These are phyloP conservation scores for Phocoena phocoena DNA, from an alignment of 2,113 vertebrate genomes.

Conservation along the genomic window DNA sequence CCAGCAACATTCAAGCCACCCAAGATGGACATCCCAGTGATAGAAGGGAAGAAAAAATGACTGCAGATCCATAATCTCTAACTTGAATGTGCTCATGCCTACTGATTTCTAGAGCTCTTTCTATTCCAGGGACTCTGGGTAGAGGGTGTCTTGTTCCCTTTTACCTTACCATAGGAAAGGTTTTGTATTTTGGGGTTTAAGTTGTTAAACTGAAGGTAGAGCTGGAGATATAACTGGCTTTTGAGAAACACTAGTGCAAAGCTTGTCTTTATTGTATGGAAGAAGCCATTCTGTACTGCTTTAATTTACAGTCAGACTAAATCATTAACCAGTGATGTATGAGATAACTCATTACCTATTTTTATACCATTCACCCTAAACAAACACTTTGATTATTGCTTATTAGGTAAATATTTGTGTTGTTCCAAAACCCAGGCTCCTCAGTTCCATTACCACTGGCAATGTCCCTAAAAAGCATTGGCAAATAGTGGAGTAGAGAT, in stretches of 20 bases:
- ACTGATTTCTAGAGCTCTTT: slow-evolving; percentile 84
- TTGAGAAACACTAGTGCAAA: background rate
- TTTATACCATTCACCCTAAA: background rate
- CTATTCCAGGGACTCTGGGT: background rate
- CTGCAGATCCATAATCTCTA: slow-evolving; percentile 88
- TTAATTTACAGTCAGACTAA: background rate
- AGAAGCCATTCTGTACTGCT: background rate
- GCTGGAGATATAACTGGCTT: background rate
- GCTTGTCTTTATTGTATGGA: background rate
- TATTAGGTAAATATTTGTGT: background rate
- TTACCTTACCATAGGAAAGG: slow-evolving; percentile 51
- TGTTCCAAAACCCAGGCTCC: background rate
- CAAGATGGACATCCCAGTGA: slow-evolving; percentile 85
- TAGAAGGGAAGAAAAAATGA: slow-evolving; percentile 83
- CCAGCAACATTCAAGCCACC: slow-evolving; percentile 85
- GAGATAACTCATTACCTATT: background rate
- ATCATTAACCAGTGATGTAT: background rate
- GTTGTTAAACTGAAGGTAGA: background rate
- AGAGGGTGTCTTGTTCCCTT: background rate
- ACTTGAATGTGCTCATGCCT: slow-evolving; percentile 89
- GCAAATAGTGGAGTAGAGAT: background rate
- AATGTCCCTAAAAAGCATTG: background rate
- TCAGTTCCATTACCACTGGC: background rate
- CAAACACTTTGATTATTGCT: background rate
- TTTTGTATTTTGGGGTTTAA: background rate